These are phyloP conservation scores for Nicator chloris DNA, from an alignment of 2,113 vertebrate species.

Conservation along the genomic window DNA sequence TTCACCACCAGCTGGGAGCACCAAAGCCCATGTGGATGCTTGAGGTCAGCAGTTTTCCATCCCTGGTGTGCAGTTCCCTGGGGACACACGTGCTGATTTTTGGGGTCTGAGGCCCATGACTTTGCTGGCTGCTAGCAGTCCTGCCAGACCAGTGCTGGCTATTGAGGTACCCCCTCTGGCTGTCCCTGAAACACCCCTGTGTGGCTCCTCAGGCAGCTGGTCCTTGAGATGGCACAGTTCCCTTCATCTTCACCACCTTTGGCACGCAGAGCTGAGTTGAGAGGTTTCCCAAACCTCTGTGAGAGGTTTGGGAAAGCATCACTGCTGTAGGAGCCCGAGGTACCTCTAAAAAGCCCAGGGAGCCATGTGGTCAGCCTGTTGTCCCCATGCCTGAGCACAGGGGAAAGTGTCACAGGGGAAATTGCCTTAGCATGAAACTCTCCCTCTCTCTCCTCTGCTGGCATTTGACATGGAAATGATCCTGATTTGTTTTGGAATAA, in stretches of 20 bases:
- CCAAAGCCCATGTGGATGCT: not conserved
- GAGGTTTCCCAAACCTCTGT: too few species aligned
- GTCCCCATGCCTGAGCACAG: fast-evolving
- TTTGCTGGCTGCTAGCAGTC: not conserved
- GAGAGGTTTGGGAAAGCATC: not conserved
- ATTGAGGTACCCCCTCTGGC: too few species aligned
- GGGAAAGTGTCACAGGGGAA: not conserved
- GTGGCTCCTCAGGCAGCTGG: not conserved
- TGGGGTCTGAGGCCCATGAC: fast-evolving
- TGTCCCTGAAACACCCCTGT: not conserved
- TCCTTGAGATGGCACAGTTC: not conserved
- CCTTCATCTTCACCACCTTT: not conserved
- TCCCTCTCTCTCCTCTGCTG: not conserved
- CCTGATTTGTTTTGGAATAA: slow-evolving; percentile 48
- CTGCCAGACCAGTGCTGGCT: not conserved
- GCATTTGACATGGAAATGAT: slow-evolving; percentile 22
- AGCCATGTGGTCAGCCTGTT: not conserved
- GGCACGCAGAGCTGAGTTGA: too few species aligned
- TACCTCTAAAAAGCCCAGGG: not conserved
- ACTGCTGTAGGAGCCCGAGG: not conserved
- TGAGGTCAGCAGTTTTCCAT: not conserved
- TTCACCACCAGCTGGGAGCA: not conserved
- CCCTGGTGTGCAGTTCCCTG: not conserved
- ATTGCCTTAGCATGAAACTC: not conserved
- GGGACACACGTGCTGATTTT: not conserved